phyloP scores from a whole-genome alignment of 1,140 invertebrate species.

The Stegodyphus dumicola region DNA sequence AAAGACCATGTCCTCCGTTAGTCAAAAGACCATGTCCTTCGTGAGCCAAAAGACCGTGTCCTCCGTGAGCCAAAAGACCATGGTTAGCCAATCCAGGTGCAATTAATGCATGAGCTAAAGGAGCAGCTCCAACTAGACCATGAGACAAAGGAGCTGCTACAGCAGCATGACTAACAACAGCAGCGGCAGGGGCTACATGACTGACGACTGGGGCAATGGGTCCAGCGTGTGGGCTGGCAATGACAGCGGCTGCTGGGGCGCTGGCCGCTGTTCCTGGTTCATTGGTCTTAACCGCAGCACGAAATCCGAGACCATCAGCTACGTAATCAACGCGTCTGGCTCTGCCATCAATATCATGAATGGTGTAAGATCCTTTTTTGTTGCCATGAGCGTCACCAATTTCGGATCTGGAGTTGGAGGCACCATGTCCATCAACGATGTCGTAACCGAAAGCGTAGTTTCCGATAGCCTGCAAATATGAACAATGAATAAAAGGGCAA shows the following conservation, averaged over 20 bases:
- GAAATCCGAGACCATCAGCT: conserved; percentile 30
- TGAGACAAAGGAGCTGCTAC: too few species aligned
- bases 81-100: too few species aligned
- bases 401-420: conserved; percentile 63
- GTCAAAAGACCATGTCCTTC: too few species aligned
- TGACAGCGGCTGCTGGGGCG: conserved; percentile 52
- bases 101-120: too few species aligned
- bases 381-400: conserved; percentile 62
- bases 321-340: conserved; percentile 36
- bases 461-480: conserved; percentile 48
- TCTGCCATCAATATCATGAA: conserved; percentile 47
- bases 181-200: background rate
- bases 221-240: background rate
- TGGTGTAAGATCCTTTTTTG: conserved; percentile 28
- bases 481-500: too few species aligned
- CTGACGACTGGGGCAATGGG: background rate
- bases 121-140: too few species aligned
- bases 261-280: conserved; percentile 26
- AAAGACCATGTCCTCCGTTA: too few species aligned
- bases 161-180: background rate
- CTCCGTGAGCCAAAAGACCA: too few species aligned
- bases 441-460: conserved; percentile 63
- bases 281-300: conserved; percentile 32
- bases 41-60: too few species aligned
- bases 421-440: conserved; percentile 57